Conservation (phyloP, 2,113 vertebrate genomes). For the Trichomycterus rosablanca region DNA sequence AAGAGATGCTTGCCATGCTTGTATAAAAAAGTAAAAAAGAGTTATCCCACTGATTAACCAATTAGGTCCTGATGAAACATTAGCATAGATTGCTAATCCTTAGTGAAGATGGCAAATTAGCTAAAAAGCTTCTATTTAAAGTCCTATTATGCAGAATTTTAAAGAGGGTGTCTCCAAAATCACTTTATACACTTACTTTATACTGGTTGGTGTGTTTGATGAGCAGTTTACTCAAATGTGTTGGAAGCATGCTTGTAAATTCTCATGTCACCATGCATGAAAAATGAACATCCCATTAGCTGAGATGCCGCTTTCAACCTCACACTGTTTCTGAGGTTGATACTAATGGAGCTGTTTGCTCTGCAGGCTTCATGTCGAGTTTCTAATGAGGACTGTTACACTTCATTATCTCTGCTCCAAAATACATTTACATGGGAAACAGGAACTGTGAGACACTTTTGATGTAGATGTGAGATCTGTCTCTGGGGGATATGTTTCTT, state of each 20-base stretch:
- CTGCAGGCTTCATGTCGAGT: constrained; percentile 9
- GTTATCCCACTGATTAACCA: no score
- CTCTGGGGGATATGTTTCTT: not conserved
- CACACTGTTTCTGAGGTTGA: constrained; percentile 7
- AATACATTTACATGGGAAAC: constrained; percentile 14
- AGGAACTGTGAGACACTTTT: not conserved
- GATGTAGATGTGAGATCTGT: not conserved
- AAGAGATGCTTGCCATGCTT: no score
- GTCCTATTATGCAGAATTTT: no score
- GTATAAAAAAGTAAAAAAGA: no score
- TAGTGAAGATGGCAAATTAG: not conserved
- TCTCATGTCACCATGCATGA: not conserved
- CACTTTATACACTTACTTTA: no score
- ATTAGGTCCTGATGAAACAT: not conserved
- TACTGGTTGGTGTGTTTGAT: no score
- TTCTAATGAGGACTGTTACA: constrained; percentile 32
- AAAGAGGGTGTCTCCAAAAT: no score
- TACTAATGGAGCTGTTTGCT: constrained; percentile 21
- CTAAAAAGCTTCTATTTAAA: no score
- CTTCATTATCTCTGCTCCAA: constrained; percentile 30
- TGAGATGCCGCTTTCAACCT: not conserved
- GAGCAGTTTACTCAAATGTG: no score
- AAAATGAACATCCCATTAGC: constrained; percentile 6
- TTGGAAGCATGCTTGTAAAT: no score
- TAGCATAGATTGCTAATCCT: not conserved